Base-by-base conservation (phyloP, 2,797 vertebrate species). In the Dendrocincla fuliginosa region DNA sequence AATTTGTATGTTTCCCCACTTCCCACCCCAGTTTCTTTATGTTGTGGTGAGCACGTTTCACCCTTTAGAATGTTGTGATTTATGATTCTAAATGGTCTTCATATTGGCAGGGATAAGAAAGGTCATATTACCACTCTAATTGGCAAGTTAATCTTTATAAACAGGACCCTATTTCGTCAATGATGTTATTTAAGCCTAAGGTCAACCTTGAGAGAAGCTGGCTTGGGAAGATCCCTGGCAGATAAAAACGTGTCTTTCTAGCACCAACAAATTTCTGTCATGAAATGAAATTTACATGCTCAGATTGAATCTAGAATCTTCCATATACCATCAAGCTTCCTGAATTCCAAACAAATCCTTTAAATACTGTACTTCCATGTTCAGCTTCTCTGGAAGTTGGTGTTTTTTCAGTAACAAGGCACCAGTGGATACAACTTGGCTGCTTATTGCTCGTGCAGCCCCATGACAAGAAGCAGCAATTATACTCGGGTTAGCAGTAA, bases 181-280 rank as follows among this genome's bases (percentile, higher is more conserved):
- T 37, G 52, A 44, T 92, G 88, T 95, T 90, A 92, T 93, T 96
- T 95, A 97, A 96, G n/a, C 71, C 56, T 87, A 64, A 96, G 89
- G 90, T 89, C 92, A 94, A 39, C 60, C 71, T 42, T 49, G 56
- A 84, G 44, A 84, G 30, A 91, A 67, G 33, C 17, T 77, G 49
- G 70, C 52, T 76, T 69, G 14, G 41, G 53, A 89, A 92, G 82
- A 74, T 39, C 37, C 14, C n/a, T 37, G 32, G 49, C 23, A 92
- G 79, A 76, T 60, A 82, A 76, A 94, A 81, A 56, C 12, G 3
- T 3, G 0, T 50, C 60, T 73, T 93, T 83, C 81, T 68, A 90
- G 70, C n/a, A 87, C 80, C 73, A 77, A 8, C 13, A 90, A 76
- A 63, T 8, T 49, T 56, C 32, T 42, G 16, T 25, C 24, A 22